Percentiles rank a stretch among this genome's conserved stretches.
Conservation (phyloP, 92 coral and sea anemone genomes). For the Epizoanthus rinbou region DNA sequence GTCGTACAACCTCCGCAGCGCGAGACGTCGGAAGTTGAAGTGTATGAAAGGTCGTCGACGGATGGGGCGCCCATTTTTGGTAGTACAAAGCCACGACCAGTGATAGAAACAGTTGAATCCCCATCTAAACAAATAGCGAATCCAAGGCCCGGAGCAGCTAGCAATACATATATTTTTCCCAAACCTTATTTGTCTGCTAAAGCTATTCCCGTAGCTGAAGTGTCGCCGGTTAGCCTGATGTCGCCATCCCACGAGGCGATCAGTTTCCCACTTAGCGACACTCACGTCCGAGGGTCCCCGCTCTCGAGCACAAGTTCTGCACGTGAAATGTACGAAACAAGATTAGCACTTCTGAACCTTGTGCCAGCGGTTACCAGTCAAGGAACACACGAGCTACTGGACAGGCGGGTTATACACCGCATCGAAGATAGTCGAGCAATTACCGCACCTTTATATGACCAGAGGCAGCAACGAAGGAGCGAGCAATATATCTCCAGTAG, state of each 20-base stretch:
- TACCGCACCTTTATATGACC: neutral
- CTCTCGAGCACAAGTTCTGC: conserved; percentile 82
- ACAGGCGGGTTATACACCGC: neutral
- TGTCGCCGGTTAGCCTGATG: conserved; percentile 77
- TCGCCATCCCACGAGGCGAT: conserved; percentile 37
- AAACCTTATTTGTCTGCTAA: conserved; percentile 59
- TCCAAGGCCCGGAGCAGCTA: conserved; percentile 35
- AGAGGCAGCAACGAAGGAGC: conserved; percentile 11
- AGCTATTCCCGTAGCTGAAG: conserved; percentile 80
- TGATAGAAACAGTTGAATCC: conserved; percentile 29
- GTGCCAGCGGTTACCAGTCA: conserved; percentile 52
- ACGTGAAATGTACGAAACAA: conserved; percentile 94
- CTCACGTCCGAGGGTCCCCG: conserved; percentile 46
- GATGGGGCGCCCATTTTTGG: conserved; percentile 16
- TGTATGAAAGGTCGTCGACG: neutral
- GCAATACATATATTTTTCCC: conserved; percentile 34
- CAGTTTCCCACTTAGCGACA: conserved; percentile 43
- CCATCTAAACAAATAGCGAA: conserved; percentile 28
- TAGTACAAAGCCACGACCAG: conserved; percentile 37
- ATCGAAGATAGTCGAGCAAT: neutral
- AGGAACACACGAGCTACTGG: neutral
- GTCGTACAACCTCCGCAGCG: neutral
- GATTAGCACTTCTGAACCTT: conserved; percentile 90
- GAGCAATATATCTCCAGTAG: neutral
- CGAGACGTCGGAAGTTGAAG: neutral